Conservation (phyloP, 1,140 invertebrate genomes). For the Sesamia nonagrioides region DNA sequence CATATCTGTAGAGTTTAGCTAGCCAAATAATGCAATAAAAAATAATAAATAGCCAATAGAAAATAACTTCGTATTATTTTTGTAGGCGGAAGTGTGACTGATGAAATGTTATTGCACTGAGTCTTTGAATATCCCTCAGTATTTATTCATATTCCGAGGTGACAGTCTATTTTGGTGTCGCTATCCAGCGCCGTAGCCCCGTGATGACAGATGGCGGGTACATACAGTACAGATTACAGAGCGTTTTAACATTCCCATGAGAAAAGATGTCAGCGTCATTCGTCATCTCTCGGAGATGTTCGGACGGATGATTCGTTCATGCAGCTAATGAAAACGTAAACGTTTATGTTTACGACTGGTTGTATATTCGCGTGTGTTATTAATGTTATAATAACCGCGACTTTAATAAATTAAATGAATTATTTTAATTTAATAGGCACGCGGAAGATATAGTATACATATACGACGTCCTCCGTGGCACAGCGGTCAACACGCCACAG, state of each 20-base stretch:
- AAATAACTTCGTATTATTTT: conserved; percentile 48
- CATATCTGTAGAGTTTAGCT: too few relatives aligned
- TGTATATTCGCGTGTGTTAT: conserved; percentile 19
- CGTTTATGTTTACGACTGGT: conserved; percentile 33
- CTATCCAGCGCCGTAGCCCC: conserved; percentile 51
- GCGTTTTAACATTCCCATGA: conserved; percentile 48
- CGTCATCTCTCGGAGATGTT: conserved; percentile 4
- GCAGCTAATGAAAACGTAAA: conserved; percentile 15
- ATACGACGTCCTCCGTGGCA: too few relatives aligned
- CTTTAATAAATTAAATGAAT: conserved; percentile 25
- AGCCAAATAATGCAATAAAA: too few relatives aligned
- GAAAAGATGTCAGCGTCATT: conserved; percentile 15
- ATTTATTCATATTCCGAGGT: conserved; percentile 79
- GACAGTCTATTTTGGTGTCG: conserved; percentile 74
- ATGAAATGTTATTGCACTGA: conserved; percentile 59
- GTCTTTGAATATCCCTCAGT: conserved; percentile 62
- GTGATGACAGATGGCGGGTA: conserved; percentile 64
- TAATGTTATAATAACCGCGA: background rate
- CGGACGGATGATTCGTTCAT: background rate
- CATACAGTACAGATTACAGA: conserved; percentile 7
- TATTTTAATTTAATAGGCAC: conserved; percentile 5
- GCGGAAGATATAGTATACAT: too few relatives aligned
- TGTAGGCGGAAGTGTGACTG: conserved; percentile 46
- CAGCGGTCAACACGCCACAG: too few relatives aligned
- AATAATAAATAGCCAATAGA: too few relatives aligned